These are phyloP conservation scores for Hafferia zeledoni DNA, from an alignment of 2,797 vertebrate genomes.

Conservation along the genomic window DNA sequence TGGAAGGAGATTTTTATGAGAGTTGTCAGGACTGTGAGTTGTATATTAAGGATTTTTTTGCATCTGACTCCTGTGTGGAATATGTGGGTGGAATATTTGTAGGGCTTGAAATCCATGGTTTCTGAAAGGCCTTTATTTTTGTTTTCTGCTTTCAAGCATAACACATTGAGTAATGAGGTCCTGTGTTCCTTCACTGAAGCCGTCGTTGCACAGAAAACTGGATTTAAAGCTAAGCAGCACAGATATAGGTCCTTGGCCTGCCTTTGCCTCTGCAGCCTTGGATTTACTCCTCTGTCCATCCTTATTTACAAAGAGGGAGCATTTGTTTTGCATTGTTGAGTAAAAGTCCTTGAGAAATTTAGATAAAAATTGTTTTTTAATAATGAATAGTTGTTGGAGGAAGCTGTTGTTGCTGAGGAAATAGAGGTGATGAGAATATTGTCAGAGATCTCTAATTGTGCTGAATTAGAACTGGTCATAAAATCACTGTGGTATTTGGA, in stretches of 20 bases:
- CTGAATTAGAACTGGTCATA: background rate
- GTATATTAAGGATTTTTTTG: background rate
- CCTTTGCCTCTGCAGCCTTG: background rate
- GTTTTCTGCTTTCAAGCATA: background rate
- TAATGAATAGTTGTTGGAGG: background rate
- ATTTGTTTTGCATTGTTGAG: background rate
- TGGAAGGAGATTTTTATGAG: background rate
- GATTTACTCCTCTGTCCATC: background rate
- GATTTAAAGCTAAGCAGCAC: constrained; percentile 2
- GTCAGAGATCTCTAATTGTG: background rate
- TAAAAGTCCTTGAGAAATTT: background rate
- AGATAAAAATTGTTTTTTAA: background rate
- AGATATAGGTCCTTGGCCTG: background rate
- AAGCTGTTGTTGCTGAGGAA: constrained; percentile 9
- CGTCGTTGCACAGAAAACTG: background rate
- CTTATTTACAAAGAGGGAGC: background rate
- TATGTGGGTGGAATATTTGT: background rate
- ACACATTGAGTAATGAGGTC: background rate
- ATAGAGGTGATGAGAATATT: background rate
- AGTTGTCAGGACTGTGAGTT: background rate
- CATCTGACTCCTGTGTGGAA: background rate
- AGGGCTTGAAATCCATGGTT: background rate
- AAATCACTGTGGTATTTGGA: constrained; percentile 13
- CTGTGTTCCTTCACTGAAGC: background rate
- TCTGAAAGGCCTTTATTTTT: background rate